phyloP scores from a whole-genome alignment of 2,888 invertebrate genomes.

The Gari tellinella region DNA sequence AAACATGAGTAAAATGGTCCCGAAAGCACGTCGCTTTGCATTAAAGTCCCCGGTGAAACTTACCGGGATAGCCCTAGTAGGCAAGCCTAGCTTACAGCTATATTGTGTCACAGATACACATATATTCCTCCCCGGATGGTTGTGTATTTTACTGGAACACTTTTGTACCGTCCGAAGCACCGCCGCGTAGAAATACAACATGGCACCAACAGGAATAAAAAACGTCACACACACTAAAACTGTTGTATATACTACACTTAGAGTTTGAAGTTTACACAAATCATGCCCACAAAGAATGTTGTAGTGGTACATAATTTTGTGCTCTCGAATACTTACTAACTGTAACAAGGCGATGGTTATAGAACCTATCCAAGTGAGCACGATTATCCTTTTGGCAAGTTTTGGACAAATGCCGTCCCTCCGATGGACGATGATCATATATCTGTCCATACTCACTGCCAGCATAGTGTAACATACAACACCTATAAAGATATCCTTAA shows the following conservation, averaged over 20 bases:
- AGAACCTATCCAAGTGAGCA: conserved; percentile 63
- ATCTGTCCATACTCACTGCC: conserved; percentile 77
- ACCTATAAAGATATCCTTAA: conserved; percentile 68
- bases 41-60: conserved; percentile 68
- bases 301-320: conserved; percentile 47
- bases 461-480: conserved; percentile 72
- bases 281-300: conserved; percentile 42
- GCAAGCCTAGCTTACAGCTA: conserved; percentile 58
- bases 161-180: conserved; percentile 72
- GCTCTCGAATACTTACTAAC: conserved; percentile 59
- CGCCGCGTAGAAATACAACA: conserved; percentile 68
- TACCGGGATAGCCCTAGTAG: conserved; percentile 43
- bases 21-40: conserved; percentile 78
- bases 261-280: conserved; percentile 6
- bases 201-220: conserved; percentile 70
- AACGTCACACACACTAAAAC: conserved; percentile 61
- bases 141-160: conserved; percentile 63
- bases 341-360: conserved; percentile 60
- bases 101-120: conserved; percentile 61
- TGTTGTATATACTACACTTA: conserved; percentile 47
- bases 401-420: conserved; percentile 69
- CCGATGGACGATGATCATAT: conserved; percentile 74
- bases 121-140: conserved; percentile 56
- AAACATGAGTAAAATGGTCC: conserved; percentile 77
- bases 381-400: conserved; percentile 62